Conservation (phyloP, 2,888 invertebrate genomes). For the Macropis europaea region DNA sequence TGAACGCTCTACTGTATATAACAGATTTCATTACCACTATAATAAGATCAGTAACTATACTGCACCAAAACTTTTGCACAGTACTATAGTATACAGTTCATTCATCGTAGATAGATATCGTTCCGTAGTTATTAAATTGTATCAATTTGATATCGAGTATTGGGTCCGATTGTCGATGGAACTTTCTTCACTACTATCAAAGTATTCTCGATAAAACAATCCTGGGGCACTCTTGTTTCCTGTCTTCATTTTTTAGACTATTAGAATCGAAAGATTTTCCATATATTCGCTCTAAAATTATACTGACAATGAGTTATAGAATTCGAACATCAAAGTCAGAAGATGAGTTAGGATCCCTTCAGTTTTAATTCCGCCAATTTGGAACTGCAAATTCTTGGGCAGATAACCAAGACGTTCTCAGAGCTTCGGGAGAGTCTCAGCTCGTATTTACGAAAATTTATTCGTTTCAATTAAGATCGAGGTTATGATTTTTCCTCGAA, state of each 20-base stretch:
- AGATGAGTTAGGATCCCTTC: no score
- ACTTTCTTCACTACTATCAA: not conserved
- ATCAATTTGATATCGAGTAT: not conserved
- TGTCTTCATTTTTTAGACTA: not conserved
- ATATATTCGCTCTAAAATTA: not conserved
- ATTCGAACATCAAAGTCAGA: no score
- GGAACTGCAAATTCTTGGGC: no score
- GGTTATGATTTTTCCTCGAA: not conserved
- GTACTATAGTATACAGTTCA: no score
- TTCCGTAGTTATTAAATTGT: not conserved
- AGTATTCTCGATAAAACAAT: not conserved
- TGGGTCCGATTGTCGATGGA: not conserved
- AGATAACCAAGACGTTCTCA: no score
- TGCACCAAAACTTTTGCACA: no score
- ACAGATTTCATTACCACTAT: no score
- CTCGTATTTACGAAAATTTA: not conserved
- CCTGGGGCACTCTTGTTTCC: not conserved
- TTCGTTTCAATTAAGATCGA: not conserved
- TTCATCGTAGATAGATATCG: no score
- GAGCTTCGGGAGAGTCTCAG: not conserved
- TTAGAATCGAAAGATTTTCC: not conserved
- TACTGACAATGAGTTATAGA: no score
- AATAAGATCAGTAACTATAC: no score
- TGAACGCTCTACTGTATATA: no score
- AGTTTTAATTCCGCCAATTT: no score